Conservation (phyloP, 2,113 vertebrate species). For the Tachysurus fulvidraco region DNA sequence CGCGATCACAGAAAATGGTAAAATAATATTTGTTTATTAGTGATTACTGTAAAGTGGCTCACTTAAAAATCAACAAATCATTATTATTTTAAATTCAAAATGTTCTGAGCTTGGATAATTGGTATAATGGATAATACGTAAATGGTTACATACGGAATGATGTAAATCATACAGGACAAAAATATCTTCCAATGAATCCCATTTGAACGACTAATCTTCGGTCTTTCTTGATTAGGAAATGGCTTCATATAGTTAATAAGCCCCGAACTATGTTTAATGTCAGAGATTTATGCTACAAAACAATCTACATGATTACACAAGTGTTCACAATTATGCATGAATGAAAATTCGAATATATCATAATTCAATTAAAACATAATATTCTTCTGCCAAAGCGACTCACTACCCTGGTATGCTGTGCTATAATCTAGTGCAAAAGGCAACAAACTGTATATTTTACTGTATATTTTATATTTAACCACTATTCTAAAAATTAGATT, state of each 20-base stretch:
- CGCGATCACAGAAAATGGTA: neutral
- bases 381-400: neutral
- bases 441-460: neutral
- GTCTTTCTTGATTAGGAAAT: neutral
- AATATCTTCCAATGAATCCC: neutral
- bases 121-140: neutral
- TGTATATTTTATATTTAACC: too few species aligned
- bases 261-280: neutral
- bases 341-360: too few species aligned
- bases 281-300: neutral
- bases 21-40: neutral
- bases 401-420: too few species aligned
- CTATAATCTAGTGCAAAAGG: neutral
- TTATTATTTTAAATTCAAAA: neutral
- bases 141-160: neutral
- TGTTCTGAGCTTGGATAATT: neutral
- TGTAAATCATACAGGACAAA: neutral
- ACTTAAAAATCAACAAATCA: neutral
- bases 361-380: too few species aligned
- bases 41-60: neutral
- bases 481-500: neutral
- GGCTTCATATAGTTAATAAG: neutral
- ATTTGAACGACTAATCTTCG: neutral
- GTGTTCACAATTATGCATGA: neutral
- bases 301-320: neutral